Evolutionary conservation across 2,888 invertebrate species (phyloP).

Genomic region (Tholera decimalis): DNA sequence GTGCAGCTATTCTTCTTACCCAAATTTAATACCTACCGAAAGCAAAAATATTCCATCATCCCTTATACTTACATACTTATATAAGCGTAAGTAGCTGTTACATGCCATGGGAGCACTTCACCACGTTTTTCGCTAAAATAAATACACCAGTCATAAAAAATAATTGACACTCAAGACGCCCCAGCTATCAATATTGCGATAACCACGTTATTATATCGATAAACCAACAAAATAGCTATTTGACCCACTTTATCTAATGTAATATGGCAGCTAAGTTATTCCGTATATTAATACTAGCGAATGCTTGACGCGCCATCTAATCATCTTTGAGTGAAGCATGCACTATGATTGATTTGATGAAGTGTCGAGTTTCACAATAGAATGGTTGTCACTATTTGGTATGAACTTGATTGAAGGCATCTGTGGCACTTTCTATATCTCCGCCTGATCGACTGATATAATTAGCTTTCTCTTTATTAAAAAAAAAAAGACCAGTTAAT

Average conservation of each 20-base stretch:
- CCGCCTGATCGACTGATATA: constrained; percentile 5
- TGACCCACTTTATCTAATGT: constrained; percentile 63
- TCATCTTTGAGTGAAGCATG: constrained; percentile 36
- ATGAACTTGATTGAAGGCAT: constrained; percentile 16
- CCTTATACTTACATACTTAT: constrained; percentile 37
- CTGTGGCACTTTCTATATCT: constrained; percentile 13
- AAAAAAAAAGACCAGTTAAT: neutral
- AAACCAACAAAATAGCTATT: constrained; percentile 68
- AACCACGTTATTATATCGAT: constrained; percentile 73
- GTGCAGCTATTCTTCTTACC: too few species aligned
- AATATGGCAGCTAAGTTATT: constrained; percentile 46
- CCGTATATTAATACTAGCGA: constrained; percentile 50
- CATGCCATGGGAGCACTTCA: constrained; percentile 50
- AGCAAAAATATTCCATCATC: constrained; percentile 33
- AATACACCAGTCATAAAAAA: constrained; percentile 75
- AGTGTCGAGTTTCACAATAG: constrained; percentile 33
- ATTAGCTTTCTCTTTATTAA: neutral
- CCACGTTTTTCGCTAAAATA: constrained; percentile 68
- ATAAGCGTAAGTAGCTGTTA: constrained; percentile 62
- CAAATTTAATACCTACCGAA: too few species aligned
- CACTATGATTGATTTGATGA: constrained; percentile 48
- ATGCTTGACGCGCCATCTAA: constrained; percentile 44
- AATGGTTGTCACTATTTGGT: neutral
- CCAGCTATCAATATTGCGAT: constrained; percentile 77
- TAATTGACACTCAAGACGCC: constrained; percentile 77